Evolutionary conservation across 2,113 vertebrate genomes (phyloP), one percentile per base, ranked within the genome.

Genomic region (Verasper variegatus): DNA sequence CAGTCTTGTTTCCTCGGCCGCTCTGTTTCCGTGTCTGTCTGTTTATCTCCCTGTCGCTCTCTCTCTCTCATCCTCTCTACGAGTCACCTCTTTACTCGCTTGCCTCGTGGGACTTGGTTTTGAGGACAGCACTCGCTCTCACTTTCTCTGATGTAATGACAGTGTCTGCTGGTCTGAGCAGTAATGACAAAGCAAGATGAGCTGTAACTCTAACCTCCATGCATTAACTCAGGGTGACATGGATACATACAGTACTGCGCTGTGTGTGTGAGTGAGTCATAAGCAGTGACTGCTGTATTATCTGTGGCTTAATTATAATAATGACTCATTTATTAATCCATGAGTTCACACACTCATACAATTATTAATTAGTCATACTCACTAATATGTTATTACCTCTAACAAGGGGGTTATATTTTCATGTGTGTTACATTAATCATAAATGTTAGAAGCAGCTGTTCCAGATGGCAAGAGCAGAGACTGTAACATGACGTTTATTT

Each of bases 121-220:
- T 71, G 62, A 68, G 59, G 18, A 52, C 69, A 59, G 61, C 26
- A 54, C 62, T 60, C 21, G 42, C 23, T 27, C 62, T 65, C 35
- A 64, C 45, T 5, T 9, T 20, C 47, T 57, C 18, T 68, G 58
- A 56, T 3, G 26, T 59, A 42, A 63, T 47, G 61, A 69, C 56
- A 54, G 4, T 2, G 52, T 71, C 65, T 68, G 56, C 23, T 17
- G 17, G 37, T 74, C 35, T 37, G 67, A 60, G 58, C 62, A 24
- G 18, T 37, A 42, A 52, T 72, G 79, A 86, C 76, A 26, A 31
- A 67, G 76, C 68, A 68, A n/a, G 40, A n/a, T 11, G 52, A 66
- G 76, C 76, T 70, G 66, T 37, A 35, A 78, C 56, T 68, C 31
- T 21, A 76, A 27, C 24, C 45, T 26, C 8, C 1, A 58, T 59